These are phyloP conservation scores for Rhincodon typus DNA, from an alignment of 2,797 vertebrate species.

Conservation along the genomic window DNA sequence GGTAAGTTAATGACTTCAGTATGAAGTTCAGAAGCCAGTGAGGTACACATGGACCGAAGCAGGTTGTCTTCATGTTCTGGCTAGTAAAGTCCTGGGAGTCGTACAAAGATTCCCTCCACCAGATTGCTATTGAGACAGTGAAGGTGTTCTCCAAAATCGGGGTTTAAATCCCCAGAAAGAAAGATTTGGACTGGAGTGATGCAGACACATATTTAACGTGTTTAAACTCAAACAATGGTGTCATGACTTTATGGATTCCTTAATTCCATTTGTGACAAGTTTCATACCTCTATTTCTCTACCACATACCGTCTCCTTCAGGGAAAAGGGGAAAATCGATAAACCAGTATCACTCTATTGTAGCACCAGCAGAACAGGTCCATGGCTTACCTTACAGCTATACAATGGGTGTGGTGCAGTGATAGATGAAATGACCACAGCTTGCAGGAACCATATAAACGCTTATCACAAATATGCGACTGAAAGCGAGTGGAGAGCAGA, in stretches of 20 bases:
- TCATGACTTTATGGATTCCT: background rate
- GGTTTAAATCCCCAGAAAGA: background rate
- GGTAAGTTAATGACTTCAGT: slow-evolving; percentile 58
- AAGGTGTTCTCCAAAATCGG: background rate
- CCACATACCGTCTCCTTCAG: background rate
- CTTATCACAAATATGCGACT: background rate
- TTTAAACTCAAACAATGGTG: background rate
- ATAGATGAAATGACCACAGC: background rate
- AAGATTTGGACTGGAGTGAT: background rate
- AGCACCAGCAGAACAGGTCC: background rate
- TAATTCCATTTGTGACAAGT: background rate
- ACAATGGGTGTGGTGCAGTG: background rate
- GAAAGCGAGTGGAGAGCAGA: background rate
- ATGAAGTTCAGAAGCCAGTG: background rate
- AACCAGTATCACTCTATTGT: background rate
- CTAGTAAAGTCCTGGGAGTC: background rate
- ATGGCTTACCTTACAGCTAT: background rate
- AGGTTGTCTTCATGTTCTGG: background rate
- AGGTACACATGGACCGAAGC: background rate
- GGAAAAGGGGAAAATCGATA: background rate
- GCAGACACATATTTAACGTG: background rate
- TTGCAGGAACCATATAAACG: background rate
- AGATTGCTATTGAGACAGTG: background rate
- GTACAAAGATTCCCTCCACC: background rate
- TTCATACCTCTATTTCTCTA: background rate